phyloP scores from a whole-genome alignment of 2,797 vertebrate species.

The Acanthurus leucopareius region DNA sequence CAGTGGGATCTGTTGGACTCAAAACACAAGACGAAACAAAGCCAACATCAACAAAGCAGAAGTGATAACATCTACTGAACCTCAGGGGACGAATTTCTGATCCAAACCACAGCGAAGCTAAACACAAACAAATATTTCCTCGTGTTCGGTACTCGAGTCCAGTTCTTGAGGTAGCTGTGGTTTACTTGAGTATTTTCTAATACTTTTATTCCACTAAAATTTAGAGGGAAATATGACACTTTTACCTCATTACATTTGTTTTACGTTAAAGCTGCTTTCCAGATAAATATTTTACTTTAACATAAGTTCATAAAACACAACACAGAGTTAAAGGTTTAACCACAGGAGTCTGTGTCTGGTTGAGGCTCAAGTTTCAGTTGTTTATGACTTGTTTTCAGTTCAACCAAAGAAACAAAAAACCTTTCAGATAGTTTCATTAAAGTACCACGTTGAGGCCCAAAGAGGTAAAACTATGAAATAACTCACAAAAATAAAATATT shows the following conservation, averaged over 20 bases:
- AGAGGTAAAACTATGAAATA: neutral
- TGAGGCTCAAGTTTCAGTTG: neutral
- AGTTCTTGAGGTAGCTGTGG: constrained; percentile 10
- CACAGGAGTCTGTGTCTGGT: too few species aligned
- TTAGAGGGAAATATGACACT: neutral
- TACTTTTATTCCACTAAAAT: neutral
- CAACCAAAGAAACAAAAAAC: neutral
- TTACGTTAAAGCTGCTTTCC: too few species aligned
- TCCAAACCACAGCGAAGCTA: constrained; percentile 24
- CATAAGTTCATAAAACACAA: too few species aligned
- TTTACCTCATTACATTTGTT: neutral
- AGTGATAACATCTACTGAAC: neutral
- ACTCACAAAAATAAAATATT: neutral
- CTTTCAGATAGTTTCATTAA: neutral
- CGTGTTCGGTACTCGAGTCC: neutral
- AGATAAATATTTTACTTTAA: too few species aligned
- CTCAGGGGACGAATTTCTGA: neutral
- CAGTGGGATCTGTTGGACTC: neutral
- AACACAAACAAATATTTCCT: neutral
- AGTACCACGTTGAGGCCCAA: neutral
- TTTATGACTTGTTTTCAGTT: neutral
- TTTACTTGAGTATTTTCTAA: constrained; percentile 19
- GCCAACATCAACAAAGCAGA: constrained; percentile 6
- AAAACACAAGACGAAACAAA: constrained; percentile 3
- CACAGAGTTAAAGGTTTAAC: too few species aligned